Evolutionary conservation across 2,113 vertebrate species (phyloP).

Genomic region (Zosterops pallidus): DNA sequence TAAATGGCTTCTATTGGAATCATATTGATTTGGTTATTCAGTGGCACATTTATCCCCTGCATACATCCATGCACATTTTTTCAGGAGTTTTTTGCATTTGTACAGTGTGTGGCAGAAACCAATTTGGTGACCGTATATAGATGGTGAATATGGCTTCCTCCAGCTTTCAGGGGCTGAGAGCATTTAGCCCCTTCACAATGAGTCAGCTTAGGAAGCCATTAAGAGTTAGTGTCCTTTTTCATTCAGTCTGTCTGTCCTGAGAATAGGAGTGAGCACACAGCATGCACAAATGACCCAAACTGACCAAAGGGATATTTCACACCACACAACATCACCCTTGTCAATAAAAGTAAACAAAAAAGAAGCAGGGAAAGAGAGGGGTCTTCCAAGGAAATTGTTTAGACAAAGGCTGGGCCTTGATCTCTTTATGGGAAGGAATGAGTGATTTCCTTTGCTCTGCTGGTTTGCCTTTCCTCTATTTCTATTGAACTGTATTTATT

Average conservation of each 20-base stretch:
- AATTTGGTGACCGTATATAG: not conserved
- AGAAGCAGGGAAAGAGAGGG: rapidly evolving
- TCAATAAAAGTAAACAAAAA: not conserved
- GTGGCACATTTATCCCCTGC: too few relatives aligned
- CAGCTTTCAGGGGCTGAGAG: not conserved
- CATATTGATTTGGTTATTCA: too few relatives aligned
- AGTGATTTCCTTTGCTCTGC: not conserved
- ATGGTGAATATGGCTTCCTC: not conserved
- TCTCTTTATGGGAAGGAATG: not conserved
- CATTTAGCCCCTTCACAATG: not conserved
- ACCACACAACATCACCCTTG: rapidly evolving
- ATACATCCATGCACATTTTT: not conserved
- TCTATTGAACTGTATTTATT: not conserved
- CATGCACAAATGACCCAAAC: not conserved
- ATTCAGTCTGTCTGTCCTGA: not conserved
- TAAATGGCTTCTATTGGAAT: too few relatives aligned
- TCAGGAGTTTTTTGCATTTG: not conserved
- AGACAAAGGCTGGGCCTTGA: not conserved
- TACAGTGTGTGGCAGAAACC: not conserved
- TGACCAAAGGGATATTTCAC: not conserved
- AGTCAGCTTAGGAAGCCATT: not conserved
- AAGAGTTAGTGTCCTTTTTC: not conserved
- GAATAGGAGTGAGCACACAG: not conserved
- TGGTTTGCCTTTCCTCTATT: not conserved
- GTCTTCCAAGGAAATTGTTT: not conserved